A percentile compares a stretch with the other conserved stretches of the same genome.
These are phyloP conservation scores for Pseudachorutes palmiensis DNA, from an alignment of 1,140 invertebrate species.

Conservation along the genomic window DNA sequence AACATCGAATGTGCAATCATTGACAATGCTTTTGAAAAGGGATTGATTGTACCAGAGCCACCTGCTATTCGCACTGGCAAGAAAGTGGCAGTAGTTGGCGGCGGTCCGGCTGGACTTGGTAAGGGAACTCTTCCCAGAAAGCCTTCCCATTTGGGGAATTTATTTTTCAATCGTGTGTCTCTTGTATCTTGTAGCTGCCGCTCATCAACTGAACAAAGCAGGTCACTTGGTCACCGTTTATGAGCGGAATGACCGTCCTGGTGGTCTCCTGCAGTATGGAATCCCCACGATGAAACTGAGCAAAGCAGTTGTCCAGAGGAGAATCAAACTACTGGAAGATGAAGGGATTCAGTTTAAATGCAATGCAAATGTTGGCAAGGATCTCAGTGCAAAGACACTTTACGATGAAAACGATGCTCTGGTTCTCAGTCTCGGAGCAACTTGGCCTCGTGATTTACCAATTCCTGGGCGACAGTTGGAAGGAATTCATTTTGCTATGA, in stretches of 20 bases:
- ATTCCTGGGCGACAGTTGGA: slow-evolving; percentile 73
- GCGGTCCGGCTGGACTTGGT: slow-evolving; percentile 84
- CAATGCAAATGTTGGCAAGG: slow-evolving; percentile 82
- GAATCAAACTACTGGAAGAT: slow-evolving; percentile 74
- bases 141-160: neutral
- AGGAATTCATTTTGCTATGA: slow-evolving; percentile 96
- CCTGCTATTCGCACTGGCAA: slow-evolving; percentile 70
- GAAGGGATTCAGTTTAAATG: slow-evolving; percentile 90
- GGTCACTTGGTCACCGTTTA: slow-evolving; percentile 89
- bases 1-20: slow-evolving; percentile 99
- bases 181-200: slow-evolving; percentile 56
- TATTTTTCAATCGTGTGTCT: neutral
- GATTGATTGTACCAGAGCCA: slow-evolving; percentile 80
- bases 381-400: slow-evolving; percentile 67
- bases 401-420: slow-evolving; percentile 74
- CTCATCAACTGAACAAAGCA: slow-evolving; percentile 94
- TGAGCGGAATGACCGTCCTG: slow-evolving; percentile 90
- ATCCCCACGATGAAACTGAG: slow-evolving; percentile 97
- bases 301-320: slow-evolving; percentile 82
- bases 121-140: neutral
- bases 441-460: slow-evolving; percentile 84
- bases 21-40: slow-evolving; percentile 93
- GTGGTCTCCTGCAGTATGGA: slow-evolving; percentile 91
- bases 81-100: slow-evolving; percentile 85
- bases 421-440: slow-evolving; percentile 83